phyloP scores from a whole-genome alignment of 2,888 invertebrate species.

The Diadromus collaris region DNA sequence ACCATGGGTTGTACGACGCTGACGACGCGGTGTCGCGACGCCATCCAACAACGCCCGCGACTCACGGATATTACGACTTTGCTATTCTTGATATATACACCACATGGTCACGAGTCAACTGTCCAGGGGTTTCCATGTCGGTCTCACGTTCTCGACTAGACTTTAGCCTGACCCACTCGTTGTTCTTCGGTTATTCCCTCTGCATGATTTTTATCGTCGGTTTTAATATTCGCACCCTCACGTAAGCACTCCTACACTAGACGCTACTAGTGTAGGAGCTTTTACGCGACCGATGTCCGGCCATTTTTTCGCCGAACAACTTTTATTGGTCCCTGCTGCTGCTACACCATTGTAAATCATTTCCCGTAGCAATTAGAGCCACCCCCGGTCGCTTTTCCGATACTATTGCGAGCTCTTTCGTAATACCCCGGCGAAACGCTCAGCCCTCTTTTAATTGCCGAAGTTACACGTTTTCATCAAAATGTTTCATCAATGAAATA shows the following conservation, averaged over 20 bases:
- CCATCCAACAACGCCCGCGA: slow-evolving; percentile 9
- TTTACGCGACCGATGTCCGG: slow-evolving; percentile 28
- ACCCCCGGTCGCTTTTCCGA: slow-evolving; percentile 41
- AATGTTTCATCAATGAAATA: background rate
- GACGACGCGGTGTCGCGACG: slow-evolving; percentile 24
- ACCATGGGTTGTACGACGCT: background rate
- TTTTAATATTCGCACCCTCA: slow-evolving; percentile 43
- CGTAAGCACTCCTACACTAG: background rate
- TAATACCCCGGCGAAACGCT: slow-evolving; percentile 32
- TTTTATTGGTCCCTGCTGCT: slow-evolving; percentile 50
- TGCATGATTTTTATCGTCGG: background rate
- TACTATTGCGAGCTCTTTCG: slow-evolving; percentile 32
- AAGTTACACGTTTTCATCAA: slow-evolving; percentile 26
- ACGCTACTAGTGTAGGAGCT: slow-evolving; percentile 17
- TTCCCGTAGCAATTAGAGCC: slow-evolving; percentile 53
- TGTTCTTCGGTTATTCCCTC: slow-evolving; percentile 6
- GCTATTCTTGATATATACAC: slow-evolving; percentile 16
- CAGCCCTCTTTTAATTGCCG: slow-evolving; percentile 52
- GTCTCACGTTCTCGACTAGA: slow-evolving; percentile 53
- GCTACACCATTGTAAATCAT: slow-evolving; percentile 52
- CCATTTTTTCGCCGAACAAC: slow-evolving; percentile 26
- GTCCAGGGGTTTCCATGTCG: slow-evolving; percentile 52
- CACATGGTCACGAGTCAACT: slow-evolving; percentile 52
- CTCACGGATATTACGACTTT: slow-evolving; percentile 59
- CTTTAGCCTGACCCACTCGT: slow-evolving; percentile 18